phyloP scores from a whole-genome alignment of 2,113 vertebrate species.

The Syngnathus typhle region DNA sequence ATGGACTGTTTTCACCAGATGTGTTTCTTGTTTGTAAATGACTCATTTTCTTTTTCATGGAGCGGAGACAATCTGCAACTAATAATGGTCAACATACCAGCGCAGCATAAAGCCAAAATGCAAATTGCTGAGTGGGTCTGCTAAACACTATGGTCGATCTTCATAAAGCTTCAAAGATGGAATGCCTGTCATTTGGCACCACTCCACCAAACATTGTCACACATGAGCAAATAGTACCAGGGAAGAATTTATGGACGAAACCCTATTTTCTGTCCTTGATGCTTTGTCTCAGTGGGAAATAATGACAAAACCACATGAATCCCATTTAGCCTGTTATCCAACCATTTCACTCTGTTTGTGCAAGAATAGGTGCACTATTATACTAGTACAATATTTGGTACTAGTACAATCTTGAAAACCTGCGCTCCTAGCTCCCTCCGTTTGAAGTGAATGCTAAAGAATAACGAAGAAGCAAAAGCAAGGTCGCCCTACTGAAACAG shows the following conservation, averaged over 20 bases:
- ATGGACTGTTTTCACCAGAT: conserved; percentile 60
- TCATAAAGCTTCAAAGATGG: conserved; percentile 72
- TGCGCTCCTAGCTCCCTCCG: conserved; percentile 14
- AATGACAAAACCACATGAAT: conserved; percentile 23
- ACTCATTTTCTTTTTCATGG: conserved; percentile 60
- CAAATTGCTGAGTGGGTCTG: conserved; percentile 63
- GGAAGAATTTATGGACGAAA: conserved; percentile 26
- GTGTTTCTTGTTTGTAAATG: conserved; percentile 58
- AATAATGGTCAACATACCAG: conserved; percentile 69
- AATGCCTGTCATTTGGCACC: conserved; percentile 61
- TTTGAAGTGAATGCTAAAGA: conserved; percentile 20
- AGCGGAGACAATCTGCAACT: conserved; percentile 67
- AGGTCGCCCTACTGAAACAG: conserved; percentile 24
- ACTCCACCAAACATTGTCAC: conserved; percentile 49
- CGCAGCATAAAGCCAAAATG: conserved; percentile 55
- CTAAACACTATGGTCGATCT: conserved; percentile 67
- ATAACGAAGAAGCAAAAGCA: conserved; percentile 30
- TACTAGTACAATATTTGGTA: not conserved
- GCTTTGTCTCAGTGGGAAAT: conserved; percentile 12
- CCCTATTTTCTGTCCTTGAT: conserved; percentile 30
- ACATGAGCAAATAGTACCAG: conserved; percentile 35
- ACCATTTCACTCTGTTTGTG: not conserved
- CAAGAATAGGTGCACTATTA: not conserved
- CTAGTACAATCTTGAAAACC: not conserved
- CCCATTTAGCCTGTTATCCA: conserved; percentile 18